Percentiles rank a stretch among this genome's conserved stretches.
Conservation (phyloP, 2,113 vertebrate genomes). For the Atrichornis clamosus region DNA sequence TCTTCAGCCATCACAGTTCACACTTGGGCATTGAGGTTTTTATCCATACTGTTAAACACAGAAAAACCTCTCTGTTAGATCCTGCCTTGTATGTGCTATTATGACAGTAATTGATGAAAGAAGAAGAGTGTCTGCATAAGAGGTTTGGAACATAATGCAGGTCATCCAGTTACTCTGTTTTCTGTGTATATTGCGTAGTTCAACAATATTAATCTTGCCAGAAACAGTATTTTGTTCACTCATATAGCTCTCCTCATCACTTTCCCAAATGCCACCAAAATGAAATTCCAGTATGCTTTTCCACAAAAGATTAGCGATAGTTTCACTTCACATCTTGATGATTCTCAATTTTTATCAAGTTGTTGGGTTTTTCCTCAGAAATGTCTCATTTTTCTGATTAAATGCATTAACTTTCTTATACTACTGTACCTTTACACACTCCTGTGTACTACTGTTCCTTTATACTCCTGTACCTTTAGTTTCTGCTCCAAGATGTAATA, state of each 20-base stretch:
- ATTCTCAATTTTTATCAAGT: background rate
- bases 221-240: background rate
- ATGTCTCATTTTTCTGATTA: background rate
- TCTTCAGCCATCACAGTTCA: background rate
- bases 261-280: background rate
- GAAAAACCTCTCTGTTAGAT: background rate
- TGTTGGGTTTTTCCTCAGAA: background rate
- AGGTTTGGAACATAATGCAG: background rate
- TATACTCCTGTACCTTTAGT: background rate
- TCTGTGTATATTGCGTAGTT: background rate
- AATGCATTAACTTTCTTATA: background rate
- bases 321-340: background rate
- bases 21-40: background rate
- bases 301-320: background rate
- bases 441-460: too few relatives aligned
- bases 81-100: background rate
- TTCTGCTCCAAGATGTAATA: background rate
- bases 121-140: background rate
- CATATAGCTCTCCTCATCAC: background rate
- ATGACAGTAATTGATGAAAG: background rate
- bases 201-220: background rate
- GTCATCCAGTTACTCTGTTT: background rate
- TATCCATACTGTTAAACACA: background rate
- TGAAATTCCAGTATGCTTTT: background rate
- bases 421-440: background rate